These are phyloP conservation scores for Carassius auratus DNA, from an alignment of 2,113 vertebrate genomes.

Conservation along the genomic window DNA sequence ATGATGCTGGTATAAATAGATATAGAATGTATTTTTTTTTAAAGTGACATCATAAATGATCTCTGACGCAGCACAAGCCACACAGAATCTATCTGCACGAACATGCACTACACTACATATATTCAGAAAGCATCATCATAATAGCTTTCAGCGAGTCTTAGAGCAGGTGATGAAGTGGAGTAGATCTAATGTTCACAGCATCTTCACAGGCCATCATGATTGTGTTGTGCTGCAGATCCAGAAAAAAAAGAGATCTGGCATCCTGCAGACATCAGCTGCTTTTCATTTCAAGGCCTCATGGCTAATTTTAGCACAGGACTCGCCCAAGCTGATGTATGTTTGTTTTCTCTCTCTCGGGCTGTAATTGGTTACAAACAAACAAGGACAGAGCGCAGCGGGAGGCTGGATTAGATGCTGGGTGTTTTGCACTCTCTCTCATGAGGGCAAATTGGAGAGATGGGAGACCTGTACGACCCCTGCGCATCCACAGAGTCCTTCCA, in stretches of 20 bases:
- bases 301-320: conserved; percentile 24
- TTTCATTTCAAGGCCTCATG: conserved; percentile 31
- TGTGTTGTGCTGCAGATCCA: background rate
- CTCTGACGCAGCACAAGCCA: background rate
- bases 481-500: conserved; percentile 37
- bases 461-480: conserved; percentile 32
- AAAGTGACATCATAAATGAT: background rate
- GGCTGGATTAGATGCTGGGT: conserved; percentile 38
- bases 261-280: conserved; percentile 42
- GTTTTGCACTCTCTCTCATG: conserved; percentile 40
- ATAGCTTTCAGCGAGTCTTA: conserved; percentile 1
- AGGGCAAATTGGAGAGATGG: conserved; percentile 38
- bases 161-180: conserved; percentile 4
- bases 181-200: background rate
- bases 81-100: background rate
- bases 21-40: background rate
- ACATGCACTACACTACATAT: conserved; percentile 15
- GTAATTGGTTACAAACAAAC: conserved; percentile 51
- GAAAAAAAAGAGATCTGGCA: background rate
- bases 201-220: background rate
- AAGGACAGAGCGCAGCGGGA: conserved; percentile 33
- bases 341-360: conserved; percentile 44
- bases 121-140: conserved; percentile 5
- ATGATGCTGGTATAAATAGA: background rate
- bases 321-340: conserved; percentile 41